Base-by-base conservation (phyloP, 1,140 invertebrate species). In the Drosophila tristis region DNA sequence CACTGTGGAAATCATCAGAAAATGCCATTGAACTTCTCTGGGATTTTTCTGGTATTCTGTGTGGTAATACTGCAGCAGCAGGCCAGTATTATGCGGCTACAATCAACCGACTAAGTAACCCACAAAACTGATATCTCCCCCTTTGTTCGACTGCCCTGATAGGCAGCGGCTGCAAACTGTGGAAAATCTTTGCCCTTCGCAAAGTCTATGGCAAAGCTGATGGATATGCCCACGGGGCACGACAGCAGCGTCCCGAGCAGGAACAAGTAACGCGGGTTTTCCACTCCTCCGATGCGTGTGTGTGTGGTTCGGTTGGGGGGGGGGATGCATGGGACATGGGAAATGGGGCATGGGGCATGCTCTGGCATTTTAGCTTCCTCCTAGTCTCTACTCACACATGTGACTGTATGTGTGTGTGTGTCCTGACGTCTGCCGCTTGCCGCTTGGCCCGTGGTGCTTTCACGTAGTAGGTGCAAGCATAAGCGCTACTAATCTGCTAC, bases 401-500 rank as follows among this genome's bases (percentile, higher is more conserved):
- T 20, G 16, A 16, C 0, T 16, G 20, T 20, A 2, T 20, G 20
- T 20, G 20, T 44, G 67, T 55, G 56, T 48, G 5, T 29, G 26
- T 29, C 26, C 23, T 25, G 23, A 2, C 9, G 29, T 11, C 13
- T 26, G 29, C 15, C 35, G 23, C 31, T 44, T 39, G 35, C 35
- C 35, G 35, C 35, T 39, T 39, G 35, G 31, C 11, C 35, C 11
- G 35, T 45, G 51, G 26, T 53, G 58, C 68, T 74, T 72, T 72
- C 82, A 86, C 82, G 82, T 86, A 86, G 82, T 86, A 87, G 82
- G 82, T 86, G 82, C 82, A 86, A 87, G 82, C 82, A 87, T 87
- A 86, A 86, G 82, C 82, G 82, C 82, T 86, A 87, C 78, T 86
- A 86, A 87, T 86, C 82, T 86, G 82, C 82, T 86, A 87, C 82